Percentiles rank a stretch among this genome's conserved stretches.
These are phyloP conservation scores for Hetaerina titia DNA, from an alignment of 2,888 invertebrate genomes.

Conservation along the genomic window DNA sequence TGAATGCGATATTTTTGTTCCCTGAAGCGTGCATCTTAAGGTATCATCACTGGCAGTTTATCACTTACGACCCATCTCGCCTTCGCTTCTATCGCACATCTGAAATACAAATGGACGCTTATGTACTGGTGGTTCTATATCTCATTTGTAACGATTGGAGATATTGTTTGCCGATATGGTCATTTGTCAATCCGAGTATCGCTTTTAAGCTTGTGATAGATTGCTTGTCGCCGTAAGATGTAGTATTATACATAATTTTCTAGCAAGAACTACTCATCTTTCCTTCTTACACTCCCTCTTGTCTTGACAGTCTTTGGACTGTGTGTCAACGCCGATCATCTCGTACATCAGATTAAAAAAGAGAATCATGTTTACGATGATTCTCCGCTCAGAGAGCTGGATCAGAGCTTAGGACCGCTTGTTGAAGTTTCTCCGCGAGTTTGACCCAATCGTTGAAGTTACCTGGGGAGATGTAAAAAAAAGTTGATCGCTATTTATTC, in stretches of 20 bases:
- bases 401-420: not conserved
- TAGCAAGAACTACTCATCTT: slow-evolving; percentile 48
- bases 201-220: slow-evolving; percentile 33
- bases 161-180: slow-evolving; percentile 46
- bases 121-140: slow-evolving; percentile 13
- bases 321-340: slow-evolving; percentile 53
- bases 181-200: slow-evolving; percentile 56
- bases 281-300: slow-evolving; percentile 29
- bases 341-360: slow-evolving; percentile 9
- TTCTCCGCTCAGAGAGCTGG: not conserved
- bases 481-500: not conserved
- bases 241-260: slow-evolving; percentile 51
- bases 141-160: not conserved
- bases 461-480: not conserved
- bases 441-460: slow-evolving; percentile 10
- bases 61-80: slow-evolving; percentile 24
- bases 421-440: slow-evolving; percentile 5
- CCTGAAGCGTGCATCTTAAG: not conserved
- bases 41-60: slow-evolving; percentile 50
- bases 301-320: slow-evolving; percentile 36
- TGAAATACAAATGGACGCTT: slow-evolving; percentile 32
- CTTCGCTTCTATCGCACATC: slow-evolving; percentile 45
- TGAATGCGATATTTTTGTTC: too few species aligned
- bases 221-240: slow-evolving; percentile 27
- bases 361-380: slow-evolving; percentile 39